Evolutionary conservation across 2,113 vertebrate genomes (phyloP).

Genomic region (Anolis carolinensis): DNA sequence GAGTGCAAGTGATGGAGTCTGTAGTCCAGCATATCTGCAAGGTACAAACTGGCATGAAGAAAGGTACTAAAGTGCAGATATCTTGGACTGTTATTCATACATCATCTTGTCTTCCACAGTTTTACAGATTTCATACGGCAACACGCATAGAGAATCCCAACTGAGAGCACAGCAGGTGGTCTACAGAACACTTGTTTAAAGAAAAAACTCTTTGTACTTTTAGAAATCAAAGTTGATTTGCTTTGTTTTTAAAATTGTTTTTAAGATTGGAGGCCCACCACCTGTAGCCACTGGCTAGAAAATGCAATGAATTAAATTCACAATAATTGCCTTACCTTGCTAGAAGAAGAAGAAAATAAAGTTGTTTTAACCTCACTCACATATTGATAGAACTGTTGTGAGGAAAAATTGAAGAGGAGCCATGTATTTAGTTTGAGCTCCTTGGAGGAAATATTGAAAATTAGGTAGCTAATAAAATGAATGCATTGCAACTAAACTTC

Average conservation of each 20-base stretch:
- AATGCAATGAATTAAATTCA: conserved; percentile 20
- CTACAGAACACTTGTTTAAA: neutral
- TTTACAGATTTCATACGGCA: neutral
- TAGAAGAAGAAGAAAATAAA: conserved; percentile 41
- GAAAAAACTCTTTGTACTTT: neutral
- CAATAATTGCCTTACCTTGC: neutral
- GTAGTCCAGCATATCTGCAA: neutral
- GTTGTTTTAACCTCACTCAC: neutral
- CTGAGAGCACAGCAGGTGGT: neutral
- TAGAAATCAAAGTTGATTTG: neutral
- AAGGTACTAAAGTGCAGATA: neutral
- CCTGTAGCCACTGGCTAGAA: neutral
- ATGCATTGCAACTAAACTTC: too few relatives aligned
- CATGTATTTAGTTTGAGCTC: too few relatives aligned
- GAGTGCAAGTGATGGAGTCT: neutral
- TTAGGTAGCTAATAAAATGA: too few relatives aligned
- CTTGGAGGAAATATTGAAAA: too few relatives aligned
- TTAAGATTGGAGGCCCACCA: conserved; percentile 9
- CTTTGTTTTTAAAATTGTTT: neutral
- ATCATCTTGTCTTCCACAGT: neutral
- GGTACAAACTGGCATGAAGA: neutral
- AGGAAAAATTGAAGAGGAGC: too few relatives aligned
- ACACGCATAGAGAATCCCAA: neutral
- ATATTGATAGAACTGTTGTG: too few relatives aligned
- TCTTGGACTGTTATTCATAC: neutral